Evolutionary conservation across 2,888 invertebrate species (phyloP).

Genomic region (Tachina fera): DNA sequence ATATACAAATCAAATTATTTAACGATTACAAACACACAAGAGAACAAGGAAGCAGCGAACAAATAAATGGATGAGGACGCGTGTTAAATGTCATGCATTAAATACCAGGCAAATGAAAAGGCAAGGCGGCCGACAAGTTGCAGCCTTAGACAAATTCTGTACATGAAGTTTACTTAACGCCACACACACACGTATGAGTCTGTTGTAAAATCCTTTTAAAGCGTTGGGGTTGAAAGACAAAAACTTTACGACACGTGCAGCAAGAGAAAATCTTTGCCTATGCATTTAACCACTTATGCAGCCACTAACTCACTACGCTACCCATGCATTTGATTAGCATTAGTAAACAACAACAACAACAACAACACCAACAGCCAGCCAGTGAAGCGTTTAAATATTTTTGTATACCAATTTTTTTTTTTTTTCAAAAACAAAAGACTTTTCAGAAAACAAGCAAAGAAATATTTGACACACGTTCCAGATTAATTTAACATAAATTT

Average conservation of each 20-base stretch:
- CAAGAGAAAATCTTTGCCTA: constrained; percentile 31
- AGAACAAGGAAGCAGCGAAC: not conserved
- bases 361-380: too few species aligned
- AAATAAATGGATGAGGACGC: constrained; percentile 47
- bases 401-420: not conserved
- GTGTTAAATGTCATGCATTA: constrained; percentile 65
- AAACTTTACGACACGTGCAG: constrained; percentile 80
- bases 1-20: constrained; percentile 70
- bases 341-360: constrained; percentile 13
- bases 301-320: constrained; percentile 22
- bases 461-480: constrained; percentile 55
- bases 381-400: constrained; percentile 2
- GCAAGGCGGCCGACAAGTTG: constrained; percentile 8
- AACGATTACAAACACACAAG: constrained; percentile 64
- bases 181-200: constrained; percentile 22
- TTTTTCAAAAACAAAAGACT: constrained; percentile 4
- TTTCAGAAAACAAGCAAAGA: not conserved
- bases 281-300: constrained; percentile 31
- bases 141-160: constrained; percentile 43
- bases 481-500: constrained; percentile 65
- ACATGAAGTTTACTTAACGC: constrained; percentile 58
- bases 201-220: constrained; percentile 35
- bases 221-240: constrained; percentile 56
- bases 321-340: constrained; percentile 56
- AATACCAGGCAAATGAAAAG: constrained; percentile 49